These are phyloP conservation scores for Canis aureus DNA, from an alignment of 2,113 vertebrate species.

Conservation along the genomic window DNA sequence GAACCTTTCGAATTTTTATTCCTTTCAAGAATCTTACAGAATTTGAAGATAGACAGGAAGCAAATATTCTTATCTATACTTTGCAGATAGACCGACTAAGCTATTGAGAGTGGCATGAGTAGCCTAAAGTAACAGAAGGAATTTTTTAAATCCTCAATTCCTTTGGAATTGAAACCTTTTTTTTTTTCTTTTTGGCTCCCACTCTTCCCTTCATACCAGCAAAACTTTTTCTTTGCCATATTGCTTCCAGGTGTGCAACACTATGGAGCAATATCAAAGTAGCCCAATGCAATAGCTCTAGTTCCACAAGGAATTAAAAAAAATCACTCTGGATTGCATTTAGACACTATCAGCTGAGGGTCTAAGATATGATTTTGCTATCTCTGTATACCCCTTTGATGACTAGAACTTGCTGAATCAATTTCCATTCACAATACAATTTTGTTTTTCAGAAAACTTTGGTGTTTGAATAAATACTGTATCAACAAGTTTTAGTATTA, in stretches of 20 bases:
- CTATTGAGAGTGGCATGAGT: neutral
- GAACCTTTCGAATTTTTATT: slow-evolving; percentile 7
- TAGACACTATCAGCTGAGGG: neutral
- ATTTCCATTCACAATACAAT: slow-evolving; percentile 7
- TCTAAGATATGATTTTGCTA: neutral
- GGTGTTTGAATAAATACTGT: slow-evolving; percentile 36
- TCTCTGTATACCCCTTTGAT: neutral
- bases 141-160: slow-evolving; percentile 19
- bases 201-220: neutral
- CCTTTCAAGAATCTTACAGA: slow-evolving; percentile 8
- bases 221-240: slow-evolving; percentile 49
- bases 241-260: slow-evolving; percentile 43
- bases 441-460: neutral
- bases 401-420: neutral
- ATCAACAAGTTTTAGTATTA: neutral
- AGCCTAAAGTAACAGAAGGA: slow-evolving; percentile 50
- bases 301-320: neutral
- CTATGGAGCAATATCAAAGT: slow-evolving; percentile 46
- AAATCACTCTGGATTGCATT: slow-evolving; percentile 10
- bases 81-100: slow-evolving; percentile 48
- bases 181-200: neutral
- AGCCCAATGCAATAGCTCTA: neutral
- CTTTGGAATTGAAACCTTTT: slow-evolving; percentile 13
- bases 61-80: slow-evolving; percentile 66
- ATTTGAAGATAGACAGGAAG: slow-evolving; percentile 2